Evolutionary conservation across 2,888 invertebrate genomes (phyloP).

Genomic region (Scelioninae gen. 2): DNA sequence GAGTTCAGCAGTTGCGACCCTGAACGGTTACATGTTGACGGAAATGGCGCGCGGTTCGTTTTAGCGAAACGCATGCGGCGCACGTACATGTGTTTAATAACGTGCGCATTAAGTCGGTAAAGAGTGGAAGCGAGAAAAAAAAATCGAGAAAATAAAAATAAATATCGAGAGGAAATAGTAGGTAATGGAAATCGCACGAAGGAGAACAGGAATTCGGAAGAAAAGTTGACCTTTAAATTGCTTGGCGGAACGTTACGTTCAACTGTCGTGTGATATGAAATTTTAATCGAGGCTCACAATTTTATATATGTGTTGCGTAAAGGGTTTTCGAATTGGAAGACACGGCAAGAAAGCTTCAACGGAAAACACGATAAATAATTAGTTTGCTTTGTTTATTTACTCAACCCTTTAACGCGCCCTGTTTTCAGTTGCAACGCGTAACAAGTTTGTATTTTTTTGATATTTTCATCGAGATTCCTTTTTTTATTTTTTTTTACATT

Average conservation of each 20-base stretch:
- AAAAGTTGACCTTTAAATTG: slow-evolving; percentile 25
- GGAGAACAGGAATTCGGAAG: slow-evolving; percentile 32
- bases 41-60: slow-evolving; percentile 47
- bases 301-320: not conserved
- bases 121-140: slow-evolving; percentile 37
- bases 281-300: not conserved
- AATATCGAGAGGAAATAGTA: slow-evolving; percentile 44
- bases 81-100: slow-evolving; percentile 55
- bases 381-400: no score
- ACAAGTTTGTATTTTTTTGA: no score
- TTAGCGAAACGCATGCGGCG: slow-evolving; percentile 47
- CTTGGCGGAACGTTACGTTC: slow-evolving; percentile 3
- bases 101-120: slow-evolving; percentile 45
- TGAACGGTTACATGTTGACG: slow-evolving; percentile 47
- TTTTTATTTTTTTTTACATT: no score
- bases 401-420: no score
- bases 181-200: slow-evolving; percentile 38
- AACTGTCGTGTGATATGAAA: slow-evolving; percentile 10
- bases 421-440: no score
- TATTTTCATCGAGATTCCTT: no score
- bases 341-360: not conserved
- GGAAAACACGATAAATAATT: no score
- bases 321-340: no score
- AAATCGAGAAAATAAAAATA: slow-evolving; percentile 38
- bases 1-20: slow-evolving; percentile 44